Evolutionary conservation across 2,888 invertebrate species (phyloP).

Genomic region (Automeris io): DNA sequence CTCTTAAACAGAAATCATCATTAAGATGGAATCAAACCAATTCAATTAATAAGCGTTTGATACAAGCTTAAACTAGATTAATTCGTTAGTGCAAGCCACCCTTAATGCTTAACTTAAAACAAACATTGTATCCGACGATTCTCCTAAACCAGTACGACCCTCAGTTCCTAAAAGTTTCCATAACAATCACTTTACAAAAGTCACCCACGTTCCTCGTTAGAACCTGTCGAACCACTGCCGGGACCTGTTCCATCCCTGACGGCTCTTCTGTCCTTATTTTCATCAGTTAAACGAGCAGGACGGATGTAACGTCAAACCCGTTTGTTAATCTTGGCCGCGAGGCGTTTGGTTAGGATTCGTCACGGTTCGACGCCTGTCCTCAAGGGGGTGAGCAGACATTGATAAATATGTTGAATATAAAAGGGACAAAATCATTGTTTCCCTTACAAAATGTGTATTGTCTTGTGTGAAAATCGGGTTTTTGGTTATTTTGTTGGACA

Average conservation of each 20-base stretch:
- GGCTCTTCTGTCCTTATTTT: slow-evolving; percentile 19
- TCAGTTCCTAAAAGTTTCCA: slow-evolving; percentile 20
- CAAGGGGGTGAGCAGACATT: slow-evolving; percentile 49
- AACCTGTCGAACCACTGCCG: slow-evolving; percentile 41
- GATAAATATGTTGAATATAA: slow-evolving; percentile 39
- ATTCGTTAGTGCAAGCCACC: no score
- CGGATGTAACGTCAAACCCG: slow-evolving; percentile 25
- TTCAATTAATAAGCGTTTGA: no score
- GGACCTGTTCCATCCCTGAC: slow-evolving; percentile 37
- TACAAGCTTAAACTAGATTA: no score
- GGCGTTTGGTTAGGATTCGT: slow-evolving; percentile 62
- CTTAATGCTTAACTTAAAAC: not conserved
- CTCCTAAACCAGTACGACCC: slow-evolving; percentile 8
- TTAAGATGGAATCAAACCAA: no score
- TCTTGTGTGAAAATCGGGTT: not conserved
- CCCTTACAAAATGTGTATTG: not conserved
- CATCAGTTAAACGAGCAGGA: slow-evolving; percentile 19
- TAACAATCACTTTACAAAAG: slow-evolving; percentile 37
- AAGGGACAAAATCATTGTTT: not conserved
- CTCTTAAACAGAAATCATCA: no score
- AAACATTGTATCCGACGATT: not conserved
- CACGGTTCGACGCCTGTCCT: slow-evolving; percentile 56
- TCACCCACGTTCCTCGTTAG: slow-evolving; percentile 44
- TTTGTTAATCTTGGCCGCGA: slow-evolving; percentile 55
- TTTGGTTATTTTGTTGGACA: no score